A percentile compares a stretch with the other conserved stretches of the same genome.
These are phyloP conservation scores for Vanessa tameamea DNA, from an alignment of 1,140 invertebrate species.

Conservation along the genomic window DNA sequence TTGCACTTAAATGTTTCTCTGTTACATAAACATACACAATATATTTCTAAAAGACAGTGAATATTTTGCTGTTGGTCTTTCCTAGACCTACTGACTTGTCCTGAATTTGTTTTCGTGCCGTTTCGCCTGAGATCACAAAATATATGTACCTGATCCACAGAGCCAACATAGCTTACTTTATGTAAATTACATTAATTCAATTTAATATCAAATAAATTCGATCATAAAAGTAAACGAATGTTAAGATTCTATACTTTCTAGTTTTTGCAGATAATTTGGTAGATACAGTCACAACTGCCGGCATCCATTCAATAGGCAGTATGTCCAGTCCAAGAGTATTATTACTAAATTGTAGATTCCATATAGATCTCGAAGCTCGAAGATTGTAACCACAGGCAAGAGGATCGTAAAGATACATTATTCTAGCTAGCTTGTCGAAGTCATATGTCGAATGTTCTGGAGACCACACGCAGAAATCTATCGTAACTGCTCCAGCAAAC, in stretches of 20 bases:
- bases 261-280: conserved; percentile 56
- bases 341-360: conserved; percentile 53
- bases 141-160: no score
- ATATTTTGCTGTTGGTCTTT: no score
- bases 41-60: no score
- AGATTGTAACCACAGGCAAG: conserved; percentile 54
- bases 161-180: no score
- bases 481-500: conserved; percentile 45
- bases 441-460: conserved; percentile 49
- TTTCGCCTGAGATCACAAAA: no score
- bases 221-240: no score
- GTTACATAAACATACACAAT: no score
- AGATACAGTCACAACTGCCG: conserved; percentile 49
- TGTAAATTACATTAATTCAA: no score
- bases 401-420: conserved; percentile 69
- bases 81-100: no score
- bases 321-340: conserved; percentile 47
- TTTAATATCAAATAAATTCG: no score
- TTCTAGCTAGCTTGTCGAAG: conserved; percentile 56
- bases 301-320: conserved; percentile 53
- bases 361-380: conserved; percentile 32
- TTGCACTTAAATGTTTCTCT: no score
- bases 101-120: no score
- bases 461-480: conserved; percentile 56
- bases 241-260: conserved; percentile 46